Evolutionary conservation across 2,888 invertebrate species (phyloP), one percentile per base, ranked within the genome.

Genomic region (Falcaria lacertinaria): DNA sequence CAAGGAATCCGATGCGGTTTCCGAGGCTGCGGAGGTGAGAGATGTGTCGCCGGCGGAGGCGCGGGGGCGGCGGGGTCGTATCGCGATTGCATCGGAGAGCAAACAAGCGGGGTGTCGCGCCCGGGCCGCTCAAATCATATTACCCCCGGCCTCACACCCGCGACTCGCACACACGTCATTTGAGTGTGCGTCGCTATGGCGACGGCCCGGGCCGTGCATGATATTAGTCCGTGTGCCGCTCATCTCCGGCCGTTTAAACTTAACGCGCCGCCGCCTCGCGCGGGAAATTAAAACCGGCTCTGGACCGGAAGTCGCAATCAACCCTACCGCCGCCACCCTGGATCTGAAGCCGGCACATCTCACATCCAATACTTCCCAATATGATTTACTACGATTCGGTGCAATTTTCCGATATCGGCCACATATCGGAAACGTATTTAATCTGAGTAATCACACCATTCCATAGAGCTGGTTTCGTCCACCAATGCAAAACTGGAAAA

Each of bases 121-220:
- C 75, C 74, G 77, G 75, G 74, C 70, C 74, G 84, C 82, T 86
- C 86, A 88, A 88, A 88, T 88, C 88, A 88, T 89, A 87, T 88
- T 87, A 88, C 88, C 88, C 84, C 86, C 82, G 64, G 73, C 71
- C 84, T 75, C 82, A 80, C 81, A 79, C 85, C 76, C 72, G 68
- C 59, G 55, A 64, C 57, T 66, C 79, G 77, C 80, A 74, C 92
- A 91, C 91, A 91, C 92, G 91, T 91, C 91, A 91, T 91, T 91
- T 91, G 90, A 90, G 90, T 89, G 90, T 90, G 90, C 91, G 91
- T 92, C 91, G 90, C 91, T 89, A 91, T 90, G 91, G 91, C 90
- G 90, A 92, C 91, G 83, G 91, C 91, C 91, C 91, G 91, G 91
- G 91, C 79, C 84, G 79, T 87, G 87, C 88, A 87, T 88, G 82